These are phyloP conservation scores for Heliothis virescens DNA, from an alignment of 1,140 invertebrate species.

Conservation along the genomic window DNA sequence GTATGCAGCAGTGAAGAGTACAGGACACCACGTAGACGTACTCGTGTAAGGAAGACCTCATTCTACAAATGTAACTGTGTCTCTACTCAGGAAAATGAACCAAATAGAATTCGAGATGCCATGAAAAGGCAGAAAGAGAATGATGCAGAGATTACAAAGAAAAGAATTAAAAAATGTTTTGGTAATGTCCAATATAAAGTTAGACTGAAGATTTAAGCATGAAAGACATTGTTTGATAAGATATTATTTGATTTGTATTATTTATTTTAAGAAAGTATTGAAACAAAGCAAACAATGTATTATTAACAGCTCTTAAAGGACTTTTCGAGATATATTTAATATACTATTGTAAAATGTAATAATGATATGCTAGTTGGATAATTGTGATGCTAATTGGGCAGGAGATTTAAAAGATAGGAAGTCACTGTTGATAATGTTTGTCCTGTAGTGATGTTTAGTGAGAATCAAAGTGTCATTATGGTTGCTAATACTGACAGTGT, in stretches of 20 bases:
- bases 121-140: no score
- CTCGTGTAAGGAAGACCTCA: neutral
- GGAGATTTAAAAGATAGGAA: neutral
- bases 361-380: neutral
- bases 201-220: neutral
- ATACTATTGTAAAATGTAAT: neutral
- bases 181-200: no score
- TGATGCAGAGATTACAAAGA: no score
- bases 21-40: neutral
- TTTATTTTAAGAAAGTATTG: neutral
- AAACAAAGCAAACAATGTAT: no score
- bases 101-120: no score
- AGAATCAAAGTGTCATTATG: slow-evolving; percentile 25
- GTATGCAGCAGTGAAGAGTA: no score
- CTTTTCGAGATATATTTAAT: neutral
- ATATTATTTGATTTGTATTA: neutral
- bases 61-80: slow-evolving; percentile 1
- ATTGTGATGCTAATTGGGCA: neutral
- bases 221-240: no score
- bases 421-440: neutral
- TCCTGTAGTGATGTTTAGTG: slow-evolving; percentile 6
- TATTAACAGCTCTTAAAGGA: no score
- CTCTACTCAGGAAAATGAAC: neutral
- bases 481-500: slow-evolving; percentile 10
- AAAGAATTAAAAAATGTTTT: no score